phyloP scores from a whole-genome alignment of 2,888 invertebrate species.

The Drosophila kuntzei region DNA sequence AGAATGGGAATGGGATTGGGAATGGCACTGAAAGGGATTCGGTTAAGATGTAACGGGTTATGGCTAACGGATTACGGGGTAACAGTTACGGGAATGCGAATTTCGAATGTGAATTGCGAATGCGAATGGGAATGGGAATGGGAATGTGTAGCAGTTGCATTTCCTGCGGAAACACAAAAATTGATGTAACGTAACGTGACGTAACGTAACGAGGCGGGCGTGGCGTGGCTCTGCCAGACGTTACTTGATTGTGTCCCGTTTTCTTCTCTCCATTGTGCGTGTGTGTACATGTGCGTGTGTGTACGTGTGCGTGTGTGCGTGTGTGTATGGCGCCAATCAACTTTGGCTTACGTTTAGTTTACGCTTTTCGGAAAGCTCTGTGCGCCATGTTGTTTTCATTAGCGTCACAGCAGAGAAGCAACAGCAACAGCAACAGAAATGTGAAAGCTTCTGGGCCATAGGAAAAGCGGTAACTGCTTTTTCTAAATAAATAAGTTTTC shows the following conservation, averaged over 20 bases:
- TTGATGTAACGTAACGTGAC: slow-evolving; percentile 80
- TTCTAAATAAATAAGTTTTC: slow-evolving; percentile 76
- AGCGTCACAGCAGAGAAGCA: slow-evolving; percentile 47
- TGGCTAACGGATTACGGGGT: slow-evolving; percentile 53
- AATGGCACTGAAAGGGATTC: slow-evolving; percentile 7
- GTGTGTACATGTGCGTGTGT: slow-evolving; percentile 7
- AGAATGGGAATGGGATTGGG: slow-evolving; percentile 15
- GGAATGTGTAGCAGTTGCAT: slow-evolving; percentile 68
- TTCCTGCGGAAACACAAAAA: slow-evolving; percentile 80
- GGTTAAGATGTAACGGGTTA: slow-evolving; percentile 61
- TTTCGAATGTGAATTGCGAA: slow-evolving; percentile 13
- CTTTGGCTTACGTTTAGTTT: slow-evolving; percentile 79
- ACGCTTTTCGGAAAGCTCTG: slow-evolving; percentile 61
- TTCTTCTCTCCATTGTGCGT: slow-evolving; percentile 10
- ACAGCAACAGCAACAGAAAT: slow-evolving; percentile 39
- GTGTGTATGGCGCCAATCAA: slow-evolving; percentile 73
- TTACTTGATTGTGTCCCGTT: slow-evolving; percentile 44
- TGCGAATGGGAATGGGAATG: slow-evolving; percentile 38
- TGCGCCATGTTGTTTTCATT: slow-evolving; percentile 78
- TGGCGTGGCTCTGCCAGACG: slow-evolving; percentile 63
- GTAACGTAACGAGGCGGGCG: slow-evolving; percentile 77
- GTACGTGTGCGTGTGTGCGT: slow-evolving; percentile 18
- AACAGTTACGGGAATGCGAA: slow-evolving; percentile 25
- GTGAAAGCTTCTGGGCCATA: slow-evolving; percentile 49
- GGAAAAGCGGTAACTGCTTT: slow-evolving; percentile 58